Percentiles rank a stretch among this genome's conserved stretches.
phyloP scores from a whole-genome alignment of 2,797 vertebrate genomes.

The Scleropages formosus region DNA sequence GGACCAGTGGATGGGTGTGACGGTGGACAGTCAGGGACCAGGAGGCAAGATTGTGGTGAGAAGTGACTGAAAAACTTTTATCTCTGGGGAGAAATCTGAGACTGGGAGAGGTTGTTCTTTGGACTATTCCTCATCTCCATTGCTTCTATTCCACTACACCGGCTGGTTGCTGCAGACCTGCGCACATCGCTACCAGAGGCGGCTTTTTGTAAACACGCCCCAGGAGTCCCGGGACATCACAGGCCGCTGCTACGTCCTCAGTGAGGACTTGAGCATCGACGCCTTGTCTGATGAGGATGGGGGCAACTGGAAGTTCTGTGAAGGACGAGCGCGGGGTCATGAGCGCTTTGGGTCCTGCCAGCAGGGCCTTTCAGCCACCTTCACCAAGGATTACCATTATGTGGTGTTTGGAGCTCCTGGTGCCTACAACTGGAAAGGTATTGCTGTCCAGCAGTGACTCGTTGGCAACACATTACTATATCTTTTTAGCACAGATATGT shows the following conservation, averaged over 20 bases:
- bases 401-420: constrained; percentile 92
- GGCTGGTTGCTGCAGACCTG: constrained; percentile 72
- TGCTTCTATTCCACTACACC: neutral
- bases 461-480: neutral
- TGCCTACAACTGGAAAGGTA: constrained; percentile 98
- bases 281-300: constrained; percentile 64
- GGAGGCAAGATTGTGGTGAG: constrained; percentile 91
- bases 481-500: neutral
- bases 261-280: constrained; percentile 78
- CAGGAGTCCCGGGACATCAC: constrained; percentile 84
- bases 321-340: constrained; percentile 76
- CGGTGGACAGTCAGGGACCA: constrained; percentile 91
- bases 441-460: constrained; percentile 32
- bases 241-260: constrained; percentile 88
- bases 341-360: constrained; percentile 94
- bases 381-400: constrained; percentile 88
- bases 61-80: neutral
- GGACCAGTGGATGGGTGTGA: constrained; percentile 97
- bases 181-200: constrained; percentile 90
- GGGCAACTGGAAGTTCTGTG: constrained; percentile 85
- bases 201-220: constrained; percentile 60
- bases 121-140: constrained; percentile 16
- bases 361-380: constrained; percentile 90
- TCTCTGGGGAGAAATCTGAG: neutral
- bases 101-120: neutral